A percentile compares a stretch with the other conserved stretches of the same genome.
phyloP scores from a whole-genome alignment of 2,113 vertebrate genomes.

The Coracopsis vasa region DNA sequence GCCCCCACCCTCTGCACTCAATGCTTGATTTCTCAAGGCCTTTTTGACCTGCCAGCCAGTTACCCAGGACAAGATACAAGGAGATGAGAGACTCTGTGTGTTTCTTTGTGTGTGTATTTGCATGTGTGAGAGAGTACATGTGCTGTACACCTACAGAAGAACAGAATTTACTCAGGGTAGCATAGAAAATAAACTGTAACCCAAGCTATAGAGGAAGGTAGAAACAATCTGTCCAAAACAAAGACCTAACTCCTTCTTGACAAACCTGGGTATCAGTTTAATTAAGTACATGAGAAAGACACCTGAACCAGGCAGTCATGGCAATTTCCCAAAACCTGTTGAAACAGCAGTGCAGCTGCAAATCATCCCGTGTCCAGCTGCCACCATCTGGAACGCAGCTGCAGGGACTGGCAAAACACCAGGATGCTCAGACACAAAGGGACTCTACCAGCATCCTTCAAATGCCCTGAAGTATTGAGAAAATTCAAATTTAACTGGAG shows the following conservation, averaged over 20 bases:
- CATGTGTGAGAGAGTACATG: accelerated
- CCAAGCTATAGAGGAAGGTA: not conserved
- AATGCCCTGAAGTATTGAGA: not conserved
- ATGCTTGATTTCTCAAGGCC: not conserved
- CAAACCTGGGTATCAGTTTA: not conserved
- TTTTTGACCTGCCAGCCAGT: not conserved
- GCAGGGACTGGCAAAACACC: not conserved
- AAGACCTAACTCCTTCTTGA: not conserved
- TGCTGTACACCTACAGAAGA: not conserved
- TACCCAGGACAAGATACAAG: not conserved
- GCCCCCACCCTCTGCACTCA: not conserved
- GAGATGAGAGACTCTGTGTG: not conserved
- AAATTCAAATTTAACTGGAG: not conserved
- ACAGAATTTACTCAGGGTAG: not conserved
- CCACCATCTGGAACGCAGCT: not conserved
- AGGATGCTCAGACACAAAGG: not conserved
- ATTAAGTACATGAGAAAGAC: not conserved
- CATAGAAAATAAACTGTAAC: not conserved
- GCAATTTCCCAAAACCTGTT: not conserved
- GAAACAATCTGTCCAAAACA: not conserved
- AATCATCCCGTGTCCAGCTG: not conserved
- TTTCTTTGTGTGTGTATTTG: not conserved
- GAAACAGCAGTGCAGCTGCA: not conserved
- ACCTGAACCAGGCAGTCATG: not conserved
- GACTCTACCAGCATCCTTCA: not conserved